A percentile compares a stretch with the other conserved stretches of the same genome.
phyloP scores from a whole-genome alignment of 2,113 vertebrate species.

The Lampris megalopsis region DNA sequence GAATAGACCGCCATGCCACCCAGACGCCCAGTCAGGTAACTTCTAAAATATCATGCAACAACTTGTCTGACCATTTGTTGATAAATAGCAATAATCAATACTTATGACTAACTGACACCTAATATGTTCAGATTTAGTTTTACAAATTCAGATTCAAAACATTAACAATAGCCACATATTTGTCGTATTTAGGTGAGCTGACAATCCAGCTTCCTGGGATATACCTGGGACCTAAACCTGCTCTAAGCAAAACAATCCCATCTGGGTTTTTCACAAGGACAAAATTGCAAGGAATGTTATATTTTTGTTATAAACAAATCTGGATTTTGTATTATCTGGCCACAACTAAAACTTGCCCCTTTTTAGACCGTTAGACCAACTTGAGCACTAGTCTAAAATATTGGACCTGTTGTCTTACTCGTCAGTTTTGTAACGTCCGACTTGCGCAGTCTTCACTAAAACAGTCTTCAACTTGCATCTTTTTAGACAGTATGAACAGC shows the following conservation, averaged over 20 bases:
- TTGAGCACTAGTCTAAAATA: background rate
- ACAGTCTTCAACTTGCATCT: background rate
- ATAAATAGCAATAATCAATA: too few relatives aligned
- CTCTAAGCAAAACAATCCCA: constrained; percentile 1
- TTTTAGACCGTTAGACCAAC: background rate
- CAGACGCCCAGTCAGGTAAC: too few relatives aligned
- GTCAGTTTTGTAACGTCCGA: background rate
- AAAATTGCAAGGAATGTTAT: background rate
- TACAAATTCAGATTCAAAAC: too few relatives aligned
- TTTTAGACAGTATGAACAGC: too few relatives aligned
- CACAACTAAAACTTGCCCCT: background rate
- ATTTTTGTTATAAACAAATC: background rate
- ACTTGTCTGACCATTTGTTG: too few relatives aligned
- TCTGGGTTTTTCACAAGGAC: background rate
- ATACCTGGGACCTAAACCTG: background rate
- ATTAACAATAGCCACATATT: background rate
- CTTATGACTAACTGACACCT: too few relatives aligned
- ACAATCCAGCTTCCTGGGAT: background rate
- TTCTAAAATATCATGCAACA: too few relatives aligned
- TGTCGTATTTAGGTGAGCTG: background rate
- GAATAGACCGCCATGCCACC: too few relatives aligned
- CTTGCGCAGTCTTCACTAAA: background rate
- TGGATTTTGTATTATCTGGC: background rate
- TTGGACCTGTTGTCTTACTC: background rate
- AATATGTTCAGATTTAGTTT: too few relatives aligned